Percentiles rank a stretch among this genome's conserved stretches.
phyloP scores from a whole-genome alignment of 2,113 vertebrate species.

The Lanius ludovicianus region DNA sequence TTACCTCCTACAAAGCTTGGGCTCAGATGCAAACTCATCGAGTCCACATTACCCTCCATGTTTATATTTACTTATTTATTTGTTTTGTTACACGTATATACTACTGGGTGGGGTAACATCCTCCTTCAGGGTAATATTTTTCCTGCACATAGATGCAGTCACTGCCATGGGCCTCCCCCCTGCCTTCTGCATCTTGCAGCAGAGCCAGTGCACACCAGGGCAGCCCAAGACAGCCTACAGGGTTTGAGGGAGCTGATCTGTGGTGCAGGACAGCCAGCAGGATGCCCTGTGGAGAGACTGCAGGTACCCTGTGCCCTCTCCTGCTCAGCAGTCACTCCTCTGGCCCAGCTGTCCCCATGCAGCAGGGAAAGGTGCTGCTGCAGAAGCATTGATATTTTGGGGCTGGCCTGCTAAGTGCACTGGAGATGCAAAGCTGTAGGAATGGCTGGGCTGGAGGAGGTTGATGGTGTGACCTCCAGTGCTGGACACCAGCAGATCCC shows the following conservation, averaged over 20 bases:
- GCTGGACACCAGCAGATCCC: not conserved
- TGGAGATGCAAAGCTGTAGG: not conserved
- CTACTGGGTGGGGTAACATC: not conserved
- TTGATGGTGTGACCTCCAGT: not conserved
- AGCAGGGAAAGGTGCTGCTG: not conserved
- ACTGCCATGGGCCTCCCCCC: fast-evolving
- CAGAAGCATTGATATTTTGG: not conserved
- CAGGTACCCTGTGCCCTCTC: fast-evolving
- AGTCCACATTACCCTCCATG: not conserved
- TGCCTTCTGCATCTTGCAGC: not conserved
- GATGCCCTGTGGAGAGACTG: too few relatives aligned
- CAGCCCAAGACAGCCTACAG: not conserved
- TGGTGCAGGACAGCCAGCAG: not conserved
- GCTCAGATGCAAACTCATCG: not conserved
- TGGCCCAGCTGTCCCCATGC: fast-evolving
- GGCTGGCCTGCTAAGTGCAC: not conserved
- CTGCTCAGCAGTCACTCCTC: not conserved
- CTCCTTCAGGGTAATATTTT: not conserved
- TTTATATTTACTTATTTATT: not conserved
- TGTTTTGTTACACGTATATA: not conserved
- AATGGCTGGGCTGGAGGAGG: not conserved
- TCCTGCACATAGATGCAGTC: not conserved
- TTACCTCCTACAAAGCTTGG: not conserved
- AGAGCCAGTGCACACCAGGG: fast-evolving
- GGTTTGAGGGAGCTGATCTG: not conserved